Percentiles rank a stretch among this genome's conserved stretches.
phyloP scores from a whole-genome alignment of 2,797 vertebrate species.

The Sphenodon punctatus region DNA sequence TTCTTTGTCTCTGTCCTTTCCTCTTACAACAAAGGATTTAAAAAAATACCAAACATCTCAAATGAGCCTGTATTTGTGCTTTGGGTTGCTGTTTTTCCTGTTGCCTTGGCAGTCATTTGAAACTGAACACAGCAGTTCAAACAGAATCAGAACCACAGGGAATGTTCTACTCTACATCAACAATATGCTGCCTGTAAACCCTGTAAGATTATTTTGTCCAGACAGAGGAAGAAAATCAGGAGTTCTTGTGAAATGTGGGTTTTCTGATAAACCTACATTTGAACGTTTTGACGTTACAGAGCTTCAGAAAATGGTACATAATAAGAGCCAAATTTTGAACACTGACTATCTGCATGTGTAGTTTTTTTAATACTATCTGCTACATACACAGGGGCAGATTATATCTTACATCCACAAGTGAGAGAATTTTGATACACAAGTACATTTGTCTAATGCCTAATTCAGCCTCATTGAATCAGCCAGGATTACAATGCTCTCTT shows the following conservation, averaged over 20 bases:
- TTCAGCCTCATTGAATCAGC: background rate
- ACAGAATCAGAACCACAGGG: background rate
- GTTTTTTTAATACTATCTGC: background rate
- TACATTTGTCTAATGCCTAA: background rate
- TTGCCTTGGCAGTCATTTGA: slow-evolving; percentile 44
- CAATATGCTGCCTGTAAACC: slow-evolving; percentile 4
- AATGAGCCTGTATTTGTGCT: slow-evolving; percentile 34
- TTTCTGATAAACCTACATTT: background rate
- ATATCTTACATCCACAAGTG: background rate
- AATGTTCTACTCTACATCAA: slow-evolving; percentile 9
- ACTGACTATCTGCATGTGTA: background rate
- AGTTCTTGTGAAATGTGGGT: background rate
- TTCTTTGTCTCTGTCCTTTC: background rate
- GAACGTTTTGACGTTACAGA: no score
- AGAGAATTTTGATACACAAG: background rate
- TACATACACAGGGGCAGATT: background rate
- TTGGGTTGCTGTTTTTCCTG: slow-evolving; percentile 17
- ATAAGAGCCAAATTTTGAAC: background rate
- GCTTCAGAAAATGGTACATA: background rate
- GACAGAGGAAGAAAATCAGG: background rate
- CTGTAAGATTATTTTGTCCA: background rate
- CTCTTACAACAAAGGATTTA: background rate
- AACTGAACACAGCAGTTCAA: slow-evolving; percentile 1
- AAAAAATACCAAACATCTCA: slow-evolving; percentile 28
- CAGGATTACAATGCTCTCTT: no score